These are phyloP conservation scores for Phaethornis superciliosus DNA, from an alignment of 2,113 vertebrate species.

Conservation along the genomic window DNA sequence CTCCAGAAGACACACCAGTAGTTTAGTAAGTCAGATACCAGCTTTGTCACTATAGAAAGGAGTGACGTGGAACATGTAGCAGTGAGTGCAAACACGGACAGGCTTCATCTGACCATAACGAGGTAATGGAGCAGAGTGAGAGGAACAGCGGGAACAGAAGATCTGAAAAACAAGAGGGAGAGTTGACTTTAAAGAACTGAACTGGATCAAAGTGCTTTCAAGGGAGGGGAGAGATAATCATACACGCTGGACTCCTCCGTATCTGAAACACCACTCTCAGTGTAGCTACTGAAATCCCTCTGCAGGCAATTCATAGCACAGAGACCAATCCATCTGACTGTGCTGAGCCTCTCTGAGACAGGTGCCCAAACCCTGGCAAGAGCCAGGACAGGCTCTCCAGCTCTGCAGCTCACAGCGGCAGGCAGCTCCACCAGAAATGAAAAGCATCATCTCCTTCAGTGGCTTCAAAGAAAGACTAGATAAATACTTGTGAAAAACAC, in stretches of 20 bases:
- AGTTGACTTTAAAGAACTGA: neutral
- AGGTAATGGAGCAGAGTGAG: slow-evolving; percentile 94
- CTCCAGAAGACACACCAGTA: slow-evolving; percentile 8
- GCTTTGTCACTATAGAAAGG: slow-evolving; percentile 96
- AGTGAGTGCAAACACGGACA: slow-evolving; percentile 97
- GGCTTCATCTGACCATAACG: slow-evolving; percentile 96
- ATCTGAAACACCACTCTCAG: neutral
- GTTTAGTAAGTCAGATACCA: slow-evolving; percentile 78
- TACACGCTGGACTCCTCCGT: accelerated
- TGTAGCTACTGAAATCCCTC: neutral
- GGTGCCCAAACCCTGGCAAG: neutral
- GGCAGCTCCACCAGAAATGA: neutral
- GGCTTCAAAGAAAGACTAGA: neutral
- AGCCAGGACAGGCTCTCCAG: neutral
- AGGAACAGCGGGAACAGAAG: slow-evolving; percentile 97
- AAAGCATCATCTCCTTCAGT: neutral
- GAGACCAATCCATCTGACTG: accelerated
- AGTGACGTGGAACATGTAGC: slow-evolving; percentile 98
- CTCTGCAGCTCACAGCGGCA: neutral
- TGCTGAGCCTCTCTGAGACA: neutral
- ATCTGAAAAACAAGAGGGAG: slow-evolving; percentile 82
- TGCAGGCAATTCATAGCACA: neutral
- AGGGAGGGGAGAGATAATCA: neutral
- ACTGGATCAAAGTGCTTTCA: neutral
- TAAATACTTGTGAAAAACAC: neutral